Evolutionary conservation across 2,797 vertebrate genomes (phyloP), one percentile per base, ranked within the genome.

Genomic region (Pteropus rufus): DNA sequence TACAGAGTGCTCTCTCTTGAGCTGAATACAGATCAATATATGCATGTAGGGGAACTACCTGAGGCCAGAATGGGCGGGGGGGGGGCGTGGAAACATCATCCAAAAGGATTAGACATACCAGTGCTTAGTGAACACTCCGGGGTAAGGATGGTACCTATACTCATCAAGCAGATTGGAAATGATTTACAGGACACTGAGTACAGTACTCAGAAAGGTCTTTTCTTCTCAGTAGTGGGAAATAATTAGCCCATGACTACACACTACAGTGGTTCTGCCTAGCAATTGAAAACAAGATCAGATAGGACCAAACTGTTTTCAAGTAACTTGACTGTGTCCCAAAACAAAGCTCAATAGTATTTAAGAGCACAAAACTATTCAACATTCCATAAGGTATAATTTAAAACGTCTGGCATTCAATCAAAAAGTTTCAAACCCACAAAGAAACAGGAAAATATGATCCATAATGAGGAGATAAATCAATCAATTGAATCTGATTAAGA

Each of bases 401-500:
- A 65, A 92, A 89, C 95, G 83, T 90, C 92, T 97, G 96, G 92
- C 95, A 97, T 65, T 82, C 94, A 95, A 89, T 95, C 96, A 97
- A 96, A 96, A 93, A 91, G 77, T 87, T 89, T 79, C 96, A 97
- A 77, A 95, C 69, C 96, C 64, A 95, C 80, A 96, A 97, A 96
- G 94, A 95, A 96, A 91, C 70, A 97, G 65, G 72, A 93, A 97
- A 96, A 94, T 96, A 97, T 86, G 77, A 97, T 95, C 95, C 93
- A 91, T 95, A 97, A 97, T 95, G 94, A 97, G 85, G 69, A 93
- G 67, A 95, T 97, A 96, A 97, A 97, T 96, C 96, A 96, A 96
- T 97, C 93, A 93, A 97, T 92, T 95, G 85, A 94, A 97, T 95
- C 92, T 96, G 96, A 97, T 95, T 98, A 97, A 96, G 90, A 96